Evolutionary conservation across 2,888 invertebrate genomes (phyloP).

Genomic region (Aspidiotus destructor): DNA sequence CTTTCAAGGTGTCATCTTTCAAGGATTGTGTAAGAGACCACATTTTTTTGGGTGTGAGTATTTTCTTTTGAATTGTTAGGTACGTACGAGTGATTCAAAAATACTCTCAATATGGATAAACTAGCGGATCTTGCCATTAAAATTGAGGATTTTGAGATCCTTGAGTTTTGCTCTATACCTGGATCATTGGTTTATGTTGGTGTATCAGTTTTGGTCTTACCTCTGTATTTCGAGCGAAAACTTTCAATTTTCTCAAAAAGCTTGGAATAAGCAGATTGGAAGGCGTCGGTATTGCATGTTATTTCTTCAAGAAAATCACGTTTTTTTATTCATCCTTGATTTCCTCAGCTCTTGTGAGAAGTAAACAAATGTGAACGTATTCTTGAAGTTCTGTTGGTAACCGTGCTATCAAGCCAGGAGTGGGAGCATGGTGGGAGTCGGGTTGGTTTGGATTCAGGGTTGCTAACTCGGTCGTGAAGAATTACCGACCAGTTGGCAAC

Average conservation of each 20-base stretch:
- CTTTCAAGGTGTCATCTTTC: background rate
- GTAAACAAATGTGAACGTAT: background rate
- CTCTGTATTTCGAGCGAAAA: background rate
- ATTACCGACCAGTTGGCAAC: no score
- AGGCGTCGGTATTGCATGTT: background rate
- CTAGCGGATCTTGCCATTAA: background rate
- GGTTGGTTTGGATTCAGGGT: no score
- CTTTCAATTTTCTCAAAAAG: background rate
- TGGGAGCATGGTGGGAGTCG: background rate
- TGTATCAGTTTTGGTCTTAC: background rate
- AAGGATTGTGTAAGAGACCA: background rate
- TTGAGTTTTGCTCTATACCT: background rate
- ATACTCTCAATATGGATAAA: background rate
- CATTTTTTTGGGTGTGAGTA: background rate
- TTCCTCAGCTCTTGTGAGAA: background rate
- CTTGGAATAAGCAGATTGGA: background rate
- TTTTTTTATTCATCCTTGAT: background rate
- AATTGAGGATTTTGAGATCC: background rate
- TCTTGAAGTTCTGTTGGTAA: background rate
- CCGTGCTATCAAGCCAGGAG: background rate
- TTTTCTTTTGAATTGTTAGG: background rate
- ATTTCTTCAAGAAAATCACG: background rate
- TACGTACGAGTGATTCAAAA: background rate
- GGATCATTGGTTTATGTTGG: background rate
- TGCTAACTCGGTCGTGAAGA: no score